Base-by-base conservation (phyloP, 2,888 invertebrate species). In the Pseudeuparius sepicola region DNA sequence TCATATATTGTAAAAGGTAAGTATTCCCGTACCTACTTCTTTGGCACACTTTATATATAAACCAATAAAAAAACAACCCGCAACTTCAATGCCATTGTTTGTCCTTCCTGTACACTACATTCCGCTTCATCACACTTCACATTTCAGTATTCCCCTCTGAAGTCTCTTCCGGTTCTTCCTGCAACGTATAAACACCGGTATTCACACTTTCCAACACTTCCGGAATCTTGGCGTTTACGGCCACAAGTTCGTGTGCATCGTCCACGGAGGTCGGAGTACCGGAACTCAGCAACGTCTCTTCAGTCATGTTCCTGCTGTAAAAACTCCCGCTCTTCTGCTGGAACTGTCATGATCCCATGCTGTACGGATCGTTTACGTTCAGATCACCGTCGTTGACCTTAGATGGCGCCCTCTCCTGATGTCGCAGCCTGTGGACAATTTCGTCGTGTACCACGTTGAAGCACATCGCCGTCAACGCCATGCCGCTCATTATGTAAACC, bases 401-500 rank as follows among this genome's bases (percentile, higher is more conserved):
- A n/a, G 71, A 67, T 10, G 49, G 75, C 11, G 43, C 20, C 33
- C 53, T 66, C 51, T 71, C 71, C 45, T 75, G 74, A 43, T 76
- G 80, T 48, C 78, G 79, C 35, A 56, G 41, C 54, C 51, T 50
- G 62, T 86, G 84, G 24, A 86, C 81, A 46, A 88, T 84, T 62
- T 87, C 87, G 54, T 87, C 86, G 54, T 88, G 87, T 40, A 87
- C 77, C 7, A 88, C 86, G 57, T 86, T 87, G 62, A 87, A 88
- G 57, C 86, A 87, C 86, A 88, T 88, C 27, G 88, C 86, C 7
- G 87, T 87, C 47, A 88, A 64, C 2, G 87, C 87, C 72, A 88
- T 77, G 4, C 88, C 88, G 5, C 81, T 79, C 65, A 88, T 74
- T 37, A 87, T 87, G 59, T 88, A 88, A 37, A 79, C 75, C 15